Base-by-base conservation (phyloP, 2,113 vertebrate genomes). In the Ictalurus punctatus region DNA sequence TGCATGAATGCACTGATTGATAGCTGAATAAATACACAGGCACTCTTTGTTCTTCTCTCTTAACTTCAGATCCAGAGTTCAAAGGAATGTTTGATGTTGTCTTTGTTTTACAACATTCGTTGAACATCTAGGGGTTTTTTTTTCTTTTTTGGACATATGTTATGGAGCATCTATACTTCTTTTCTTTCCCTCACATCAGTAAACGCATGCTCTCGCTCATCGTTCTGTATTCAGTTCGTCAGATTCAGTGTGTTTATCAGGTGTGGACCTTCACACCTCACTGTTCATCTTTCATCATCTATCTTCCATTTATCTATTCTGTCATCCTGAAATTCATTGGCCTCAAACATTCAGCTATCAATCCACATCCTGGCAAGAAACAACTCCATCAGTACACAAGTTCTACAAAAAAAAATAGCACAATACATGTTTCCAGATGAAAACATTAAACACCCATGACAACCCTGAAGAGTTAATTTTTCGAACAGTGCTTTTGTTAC, bases 221-320 rank as follows among this genome's bases (percentile, higher is more conserved):
- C 7, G 17, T 59, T 82, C 30, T 12, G 80, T 21, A 82, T 82
- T 59, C 54, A 81, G 48, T 56, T 58, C 17, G 0, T 81, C 54
- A 34, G 54, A 81, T 34, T 3, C 7, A 8, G 56, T 59, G 54
- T 82, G 48, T 82, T 34, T 59, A 61, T 61, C 19, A 83, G 58
- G 17, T 83, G 81, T 13, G 17, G 58, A 37, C 58, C 56, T 21
- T 83, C 19, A 0, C 1, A 21, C 9, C 30, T 25, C 81, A 34
- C 34, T 83, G 56, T 40, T 83, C 56, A 61, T 61, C 54, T 83
- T 37, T 40, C 81, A 23, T 83, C 81, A 83, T 83, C 21, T 19
- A 25, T 59, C 56, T 61, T 61, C 10, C 19, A 1, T 83, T 83
- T 61, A 83, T 83, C 61, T 83, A 83, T 83, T 83, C 58, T 37